Conservation (phyloP, 2,113 vertebrate species). For the Lepisosteus osseus region DNA sequence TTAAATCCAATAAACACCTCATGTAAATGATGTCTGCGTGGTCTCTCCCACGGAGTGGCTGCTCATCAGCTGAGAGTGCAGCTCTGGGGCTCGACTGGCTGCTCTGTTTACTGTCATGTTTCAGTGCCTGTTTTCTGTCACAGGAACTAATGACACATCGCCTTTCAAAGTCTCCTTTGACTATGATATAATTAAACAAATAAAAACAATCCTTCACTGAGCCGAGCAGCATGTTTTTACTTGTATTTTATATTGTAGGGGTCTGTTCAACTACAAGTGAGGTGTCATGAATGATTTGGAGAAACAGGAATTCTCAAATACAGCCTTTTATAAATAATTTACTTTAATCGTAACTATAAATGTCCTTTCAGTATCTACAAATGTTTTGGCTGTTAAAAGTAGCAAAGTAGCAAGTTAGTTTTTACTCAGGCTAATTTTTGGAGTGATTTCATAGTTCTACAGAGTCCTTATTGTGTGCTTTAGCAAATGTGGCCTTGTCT, state of each 20-base stretch:
- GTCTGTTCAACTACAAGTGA: slow-evolving; percentile 51
- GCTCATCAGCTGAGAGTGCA: neutral
- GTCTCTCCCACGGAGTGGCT: neutral
- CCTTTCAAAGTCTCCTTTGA: neutral
- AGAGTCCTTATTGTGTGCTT: slow-evolving; percentile 62
- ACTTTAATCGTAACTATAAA: slow-evolving; percentile 29
- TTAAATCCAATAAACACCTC: slow-evolving; percentile 1
- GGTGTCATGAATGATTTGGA: slow-evolving; percentile 58
- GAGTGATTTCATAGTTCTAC: slow-evolving; percentile 68
- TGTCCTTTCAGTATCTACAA: slow-evolving; percentile 44
- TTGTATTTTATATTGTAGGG: slow-evolving; percentile 36
- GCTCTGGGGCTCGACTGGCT: neutral
- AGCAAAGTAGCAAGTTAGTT: slow-evolving; percentile 43
- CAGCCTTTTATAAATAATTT: slow-evolving; percentile 51
- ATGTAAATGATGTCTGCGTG: neutral
- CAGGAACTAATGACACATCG: neutral
- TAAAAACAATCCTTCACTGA: neutral
- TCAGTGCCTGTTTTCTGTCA: slow-evolving; percentile 14
- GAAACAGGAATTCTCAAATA: slow-evolving; percentile 68
- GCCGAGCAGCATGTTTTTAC: neutral
- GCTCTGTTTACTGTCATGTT: slow-evolving; percentile 12
- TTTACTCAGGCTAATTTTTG: slow-evolving; percentile 66
- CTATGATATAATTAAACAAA: neutral
- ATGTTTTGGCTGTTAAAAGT: slow-evolving; percentile 47
- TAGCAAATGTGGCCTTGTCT: slow-evolving; percentile 50